Evolutionary conservation across 2,888 invertebrate species (phyloP).

Genomic region (Graphium colonna): DNA sequence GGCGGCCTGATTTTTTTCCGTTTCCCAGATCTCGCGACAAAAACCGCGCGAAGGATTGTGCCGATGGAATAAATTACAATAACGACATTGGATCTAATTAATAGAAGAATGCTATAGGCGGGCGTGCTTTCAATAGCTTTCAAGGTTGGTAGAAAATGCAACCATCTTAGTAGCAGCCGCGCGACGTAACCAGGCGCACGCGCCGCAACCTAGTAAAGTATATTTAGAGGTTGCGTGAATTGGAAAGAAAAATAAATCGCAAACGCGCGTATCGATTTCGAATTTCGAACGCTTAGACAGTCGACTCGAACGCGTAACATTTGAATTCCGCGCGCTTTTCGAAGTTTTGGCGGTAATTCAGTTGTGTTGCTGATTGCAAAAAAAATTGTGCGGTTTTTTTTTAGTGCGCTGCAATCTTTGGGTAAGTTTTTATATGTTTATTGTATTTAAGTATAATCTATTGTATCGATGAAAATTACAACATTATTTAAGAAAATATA

Average conservation of each 20-base stretch:
- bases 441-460: not conserved
- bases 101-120: slow-evolving; percentile 47
- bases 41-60: slow-evolving; percentile 20
- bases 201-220: slow-evolving; percentile 62
- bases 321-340: slow-evolving; percentile 45
- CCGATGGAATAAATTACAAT: slow-evolving; percentile 31
- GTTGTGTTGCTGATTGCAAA: slow-evolving; percentile 42
- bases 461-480: not conserved
- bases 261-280: slow-evolving; percentile 41
- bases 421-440: slow-evolving; percentile 14
- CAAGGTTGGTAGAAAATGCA: slow-evolving; percentile 54
- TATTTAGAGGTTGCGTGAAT: slow-evolving; percentile 63
- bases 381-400: slow-evolving; percentile 14
- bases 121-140: slow-evolving; percentile 67
- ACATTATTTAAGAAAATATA: too few species aligned
- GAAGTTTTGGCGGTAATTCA: slow-evolving; percentile 43
- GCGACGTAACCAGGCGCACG: slow-evolving; percentile 60
- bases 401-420: slow-evolving; percentile 16
- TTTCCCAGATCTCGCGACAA: slow-evolving; percentile 19
- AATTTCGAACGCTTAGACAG: slow-evolving; percentile 43
- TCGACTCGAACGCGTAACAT: slow-evolving; percentile 37
- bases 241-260: slow-evolving; percentile 5
- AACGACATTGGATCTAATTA: slow-evolving; percentile 31
- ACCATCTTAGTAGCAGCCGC: slow-evolving; percentile 54
- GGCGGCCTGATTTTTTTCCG: slow-evolving; percentile 19